Evolutionary conservation across 2,888 invertebrate genomes (phyloP).

Genomic region (Bombylius major): DNA sequence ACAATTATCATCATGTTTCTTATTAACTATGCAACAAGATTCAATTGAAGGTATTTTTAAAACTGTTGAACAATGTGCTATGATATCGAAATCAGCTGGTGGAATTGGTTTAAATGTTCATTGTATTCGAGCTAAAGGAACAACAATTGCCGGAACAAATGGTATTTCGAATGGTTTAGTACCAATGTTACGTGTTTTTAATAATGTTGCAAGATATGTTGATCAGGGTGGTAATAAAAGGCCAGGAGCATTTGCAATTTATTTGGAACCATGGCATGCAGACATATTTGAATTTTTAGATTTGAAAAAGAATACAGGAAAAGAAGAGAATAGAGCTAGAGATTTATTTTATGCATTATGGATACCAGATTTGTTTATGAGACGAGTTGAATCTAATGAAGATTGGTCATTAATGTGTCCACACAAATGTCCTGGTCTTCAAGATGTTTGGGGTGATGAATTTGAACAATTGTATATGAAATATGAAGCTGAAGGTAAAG

Average conservation of each 20-base stretch:
- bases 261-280: slow-evolving; percentile 98
- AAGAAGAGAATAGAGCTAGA: slow-evolving; percentile 86
- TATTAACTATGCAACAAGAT: slow-evolving; percentile 88
- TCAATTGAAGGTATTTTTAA: slow-evolving; percentile 92
- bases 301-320: slow-evolving; percentile 88
- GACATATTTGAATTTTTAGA: slow-evolving; percentile 93
- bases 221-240: slow-evolving; percentile 97
- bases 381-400: slow-evolving; percentile 70
- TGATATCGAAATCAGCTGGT: slow-evolving; percentile 94
- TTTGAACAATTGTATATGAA: slow-evolving; percentile 78
- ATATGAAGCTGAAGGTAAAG: slow-evolving; percentile 73
- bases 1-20: slow-evolving; percentile 91
- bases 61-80: slow-evolving; percentile 81
- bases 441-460: slow-evolving; percentile 89
- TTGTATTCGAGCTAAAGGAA: slow-evolving; percentile 84
- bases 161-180: slow-evolving; percentile 91
- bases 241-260: slow-evolving; percentile 95
- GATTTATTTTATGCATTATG: slow-evolving; percentile 95
- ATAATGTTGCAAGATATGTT: slow-evolving; percentile 91
- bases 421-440: slow-evolving; percentile 76
- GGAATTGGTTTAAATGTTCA: slow-evolving; percentile 96
- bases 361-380: slow-evolving; percentile 98
- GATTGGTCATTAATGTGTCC: slow-evolving; percentile 98
- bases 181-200: slow-evolving; percentile 90
- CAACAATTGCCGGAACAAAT: slow-evolving; percentile 86